Evolutionary conservation across 92 coral and sea anemone genomes (phyloP).

Genomic region (Plumapathes pennacea): DNA sequence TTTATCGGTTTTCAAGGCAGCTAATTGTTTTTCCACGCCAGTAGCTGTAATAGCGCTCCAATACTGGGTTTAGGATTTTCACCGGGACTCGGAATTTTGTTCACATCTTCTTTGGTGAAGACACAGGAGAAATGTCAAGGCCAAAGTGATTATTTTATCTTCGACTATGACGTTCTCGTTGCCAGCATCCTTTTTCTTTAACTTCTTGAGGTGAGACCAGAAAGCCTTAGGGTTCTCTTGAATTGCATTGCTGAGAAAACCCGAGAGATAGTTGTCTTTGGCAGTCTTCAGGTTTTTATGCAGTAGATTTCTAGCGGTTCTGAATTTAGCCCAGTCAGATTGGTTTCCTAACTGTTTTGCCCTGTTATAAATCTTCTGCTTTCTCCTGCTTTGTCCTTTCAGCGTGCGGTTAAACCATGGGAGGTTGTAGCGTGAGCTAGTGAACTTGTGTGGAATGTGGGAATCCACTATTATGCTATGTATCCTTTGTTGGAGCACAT

Average conservation of each 20-base stretch:
- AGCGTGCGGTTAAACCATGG: constrained; percentile 21
- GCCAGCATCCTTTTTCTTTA: too few species aligned
- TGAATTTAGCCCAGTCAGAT: background rate
- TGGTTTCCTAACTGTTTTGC: background rate
- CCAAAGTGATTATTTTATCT: too few species aligned
- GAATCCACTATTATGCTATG: constrained; percentile 6
- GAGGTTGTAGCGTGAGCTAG: constrained; percentile 6
- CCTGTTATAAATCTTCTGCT: constrained; percentile 14
- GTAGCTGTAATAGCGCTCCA: too few species aligned
- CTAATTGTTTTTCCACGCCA: too few species aligned
- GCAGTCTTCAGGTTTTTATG: constrained; percentile 34
- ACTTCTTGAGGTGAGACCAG: too few species aligned
- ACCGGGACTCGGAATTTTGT: too few species aligned
- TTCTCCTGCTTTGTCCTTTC: constrained; percentile 11
- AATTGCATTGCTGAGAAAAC: constrained; percentile 38
- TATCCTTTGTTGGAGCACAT: too few species aligned
- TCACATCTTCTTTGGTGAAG: too few species aligned
- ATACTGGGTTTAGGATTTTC: too few species aligned
- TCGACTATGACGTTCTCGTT: too few species aligned
- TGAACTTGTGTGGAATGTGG: constrained; percentile 14
- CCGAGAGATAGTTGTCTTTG: constrained; percentile 33
- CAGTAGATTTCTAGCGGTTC: constrained; percentile 21
- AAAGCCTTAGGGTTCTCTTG: too few species aligned
- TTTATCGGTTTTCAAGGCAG: constrained; percentile 2
- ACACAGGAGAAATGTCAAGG: too few species aligned